phyloP scores from a whole-genome alignment of 2,113 vertebrate species.

The Lucifuga dentata region DNA sequence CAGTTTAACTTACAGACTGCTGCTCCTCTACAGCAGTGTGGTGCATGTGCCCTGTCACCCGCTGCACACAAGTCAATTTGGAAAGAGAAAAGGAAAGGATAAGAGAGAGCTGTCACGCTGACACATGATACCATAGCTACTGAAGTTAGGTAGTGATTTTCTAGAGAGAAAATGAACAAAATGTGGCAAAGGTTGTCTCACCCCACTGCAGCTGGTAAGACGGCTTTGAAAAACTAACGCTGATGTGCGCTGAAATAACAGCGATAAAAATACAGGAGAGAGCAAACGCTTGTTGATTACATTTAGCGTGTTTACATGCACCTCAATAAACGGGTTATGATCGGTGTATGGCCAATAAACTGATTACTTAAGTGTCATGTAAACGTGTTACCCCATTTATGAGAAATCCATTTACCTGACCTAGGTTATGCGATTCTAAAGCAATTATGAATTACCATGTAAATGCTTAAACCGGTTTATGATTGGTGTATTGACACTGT shows the following conservation, averaged over 20 bases:
- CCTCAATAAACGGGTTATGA: too few species aligned
- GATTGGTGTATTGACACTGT: too few species aligned
- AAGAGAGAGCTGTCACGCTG: conserved; percentile 67
- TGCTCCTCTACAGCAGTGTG: conserved; percentile 60
- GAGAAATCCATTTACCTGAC: too few species aligned
- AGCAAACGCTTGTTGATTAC: conserved; percentile 63
- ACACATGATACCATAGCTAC: conserved; percentile 43
- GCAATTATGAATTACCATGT: too few species aligned
- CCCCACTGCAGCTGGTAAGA: conserved; percentile 53
- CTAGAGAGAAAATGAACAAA: conserved; percentile 54
- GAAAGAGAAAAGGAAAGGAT: conserved; percentile 52
- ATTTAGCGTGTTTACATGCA: too few species aligned
- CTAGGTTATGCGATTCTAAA: too few species aligned
- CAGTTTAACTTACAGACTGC: conserved; percentile 77
- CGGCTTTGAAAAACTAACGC: conserved; percentile 72
- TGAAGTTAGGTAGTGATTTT: conserved; percentile 72
- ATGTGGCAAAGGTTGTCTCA: conserved; percentile 57
- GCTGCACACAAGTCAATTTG: conserved; percentile 51
- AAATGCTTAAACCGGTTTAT: too few species aligned
- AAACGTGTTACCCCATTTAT: too few species aligned
- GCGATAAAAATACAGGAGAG: conserved; percentile 61
- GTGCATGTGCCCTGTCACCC: conserved; percentile 72
- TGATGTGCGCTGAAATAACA: conserved; percentile 65
- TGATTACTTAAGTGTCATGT: too few species aligned
- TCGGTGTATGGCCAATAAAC: too few species aligned